These are phyloP conservation scores for Nautilus pompilius DNA, from an alignment of 1,140 invertebrate genomes.

Conservation along the genomic window DNA sequence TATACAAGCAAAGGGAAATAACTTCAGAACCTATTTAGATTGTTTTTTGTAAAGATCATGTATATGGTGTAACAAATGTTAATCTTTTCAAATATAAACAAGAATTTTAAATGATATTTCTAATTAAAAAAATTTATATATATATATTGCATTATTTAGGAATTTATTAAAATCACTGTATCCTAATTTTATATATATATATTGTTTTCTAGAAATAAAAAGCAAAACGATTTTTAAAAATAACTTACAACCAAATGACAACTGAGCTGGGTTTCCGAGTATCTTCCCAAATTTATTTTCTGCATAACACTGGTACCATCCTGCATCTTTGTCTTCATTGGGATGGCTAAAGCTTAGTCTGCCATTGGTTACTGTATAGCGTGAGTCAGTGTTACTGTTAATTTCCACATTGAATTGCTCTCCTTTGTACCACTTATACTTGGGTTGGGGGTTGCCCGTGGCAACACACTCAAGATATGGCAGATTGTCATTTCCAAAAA, in stretches of 20 bases:
- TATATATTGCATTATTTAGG: not conserved
- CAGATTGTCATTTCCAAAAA: slow-evolving; percentile 4
- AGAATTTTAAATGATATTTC: not conserved
- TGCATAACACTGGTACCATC: slow-evolving; percentile 87
- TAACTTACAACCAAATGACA: slow-evolving; percentile 81
- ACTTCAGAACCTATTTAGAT: too few relatives aligned
- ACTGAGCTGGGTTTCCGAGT: slow-evolving; percentile 79
- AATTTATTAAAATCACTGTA: not conserved
- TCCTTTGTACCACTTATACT: slow-evolving; percentile 20
- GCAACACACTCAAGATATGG: slow-evolving; percentile 29
- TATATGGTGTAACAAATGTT: not conserved
- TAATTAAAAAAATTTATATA: not conserved
- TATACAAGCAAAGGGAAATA: too few relatives aligned
- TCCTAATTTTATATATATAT: not conserved
- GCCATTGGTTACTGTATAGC: slow-evolving; percentile 88
- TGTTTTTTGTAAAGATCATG: not conserved
- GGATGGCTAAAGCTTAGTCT: slow-evolving; percentile 86
- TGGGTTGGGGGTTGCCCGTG: slow-evolving; percentile 19
- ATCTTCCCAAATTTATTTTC: slow-evolving; percentile 87
- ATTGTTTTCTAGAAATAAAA: not conserved
- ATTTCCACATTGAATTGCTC: slow-evolving; percentile 15
- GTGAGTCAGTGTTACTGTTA: slow-evolving; percentile 55
- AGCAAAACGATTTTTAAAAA: not conserved
- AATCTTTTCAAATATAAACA: not conserved
- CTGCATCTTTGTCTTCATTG: slow-evolving; percentile 67